Base-by-base conservation (phyloP, 2,113 vertebrate genomes). In the Phyllostomus discolor region DNA sequence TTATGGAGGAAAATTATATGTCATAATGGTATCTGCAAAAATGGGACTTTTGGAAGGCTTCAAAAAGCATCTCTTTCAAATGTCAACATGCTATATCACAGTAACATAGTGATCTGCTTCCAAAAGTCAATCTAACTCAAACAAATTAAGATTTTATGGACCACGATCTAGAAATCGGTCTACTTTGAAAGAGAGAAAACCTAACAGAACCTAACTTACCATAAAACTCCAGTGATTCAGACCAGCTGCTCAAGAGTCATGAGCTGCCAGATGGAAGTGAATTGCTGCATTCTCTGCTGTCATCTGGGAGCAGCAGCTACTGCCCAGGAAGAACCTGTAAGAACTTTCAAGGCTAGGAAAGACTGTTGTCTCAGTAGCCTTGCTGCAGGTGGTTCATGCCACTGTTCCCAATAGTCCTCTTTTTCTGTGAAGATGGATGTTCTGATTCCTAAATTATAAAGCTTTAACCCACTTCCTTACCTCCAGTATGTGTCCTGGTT, bases 121-220 rank as follows among this genome's bases (percentile, higher is more conserved):
- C 80, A 88, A 94, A 96, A 66, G 67, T 78, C 50, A 92, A 52
- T 35, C 64, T 82, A 88, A 73, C 31, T 50, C 46, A 48, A 76
- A 50, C 73, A 78, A 20, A 70, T 70, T 57, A 76, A 19, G 72
- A 66, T 14, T 70, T 73, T 76, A 86, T 31, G 46, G 50, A 38
- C 48, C 54, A 89, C 9, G 1, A 95, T 89, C 70, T 59, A 92
- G 64, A 84, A 92, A 88, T 73, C 69, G 57, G 57, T 88, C 81
- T 85, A 70, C 86, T 92, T 43, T 50, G 52, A 75, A 10, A 91
- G 43, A 88, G 62, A 86, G 43, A 96, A 88, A 96, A 76, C 46
- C 38, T 87, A 91, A 83, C 48, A 90, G 76, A 97, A 87, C 35
- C 78, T 75, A 93, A 94, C 62, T 88, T 67, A 70, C n/a, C 59